Evolutionary conservation across 2,888 invertebrate species (phyloP).

Genomic region (Cataglyphis rosenhaueri): DNA sequence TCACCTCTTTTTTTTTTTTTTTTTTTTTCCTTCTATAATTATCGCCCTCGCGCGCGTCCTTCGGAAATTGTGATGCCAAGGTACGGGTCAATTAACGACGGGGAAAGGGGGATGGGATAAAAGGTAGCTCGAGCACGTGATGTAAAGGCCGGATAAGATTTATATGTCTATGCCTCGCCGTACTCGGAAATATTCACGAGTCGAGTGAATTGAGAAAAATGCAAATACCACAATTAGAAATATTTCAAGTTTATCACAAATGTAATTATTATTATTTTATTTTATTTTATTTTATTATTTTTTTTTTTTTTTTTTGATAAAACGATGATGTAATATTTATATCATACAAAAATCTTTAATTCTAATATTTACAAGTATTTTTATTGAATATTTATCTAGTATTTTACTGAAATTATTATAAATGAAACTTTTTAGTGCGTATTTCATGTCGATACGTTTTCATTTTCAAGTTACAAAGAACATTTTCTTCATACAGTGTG

Average conservation of each 20-base stretch:
- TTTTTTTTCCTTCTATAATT: conserved; percentile 24
- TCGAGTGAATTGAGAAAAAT: conserved; percentile 1
- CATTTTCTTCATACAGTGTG: not conserved
- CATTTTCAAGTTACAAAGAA: not conserved
- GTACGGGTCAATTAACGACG: conserved; percentile 50
- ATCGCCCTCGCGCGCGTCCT: conserved; percentile 40
- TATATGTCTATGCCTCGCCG: conserved; percentile 11
- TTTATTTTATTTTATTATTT: not conserved
- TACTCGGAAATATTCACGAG: not conserved
- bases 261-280: not conserved
- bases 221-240: not conserved
- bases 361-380: not conserved
- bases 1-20: not conserved
- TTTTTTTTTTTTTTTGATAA: not conserved
- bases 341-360: too few species aligned
- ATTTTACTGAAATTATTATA: not conserved
- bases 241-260: not conserved
- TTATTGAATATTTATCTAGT: not conserved
- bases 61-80: conserved; percentile 53
- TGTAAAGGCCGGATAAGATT: conserved; percentile 35
- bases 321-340: not conserved
- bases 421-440: not conserved
- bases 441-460: not conserved
- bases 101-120: not conserved
- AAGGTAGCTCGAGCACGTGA: conserved; percentile 30